Conservation (phyloP, 30 jellyfish, hydroid and myxozoan genomes). For the Cassiopea andromeda region DNA sequence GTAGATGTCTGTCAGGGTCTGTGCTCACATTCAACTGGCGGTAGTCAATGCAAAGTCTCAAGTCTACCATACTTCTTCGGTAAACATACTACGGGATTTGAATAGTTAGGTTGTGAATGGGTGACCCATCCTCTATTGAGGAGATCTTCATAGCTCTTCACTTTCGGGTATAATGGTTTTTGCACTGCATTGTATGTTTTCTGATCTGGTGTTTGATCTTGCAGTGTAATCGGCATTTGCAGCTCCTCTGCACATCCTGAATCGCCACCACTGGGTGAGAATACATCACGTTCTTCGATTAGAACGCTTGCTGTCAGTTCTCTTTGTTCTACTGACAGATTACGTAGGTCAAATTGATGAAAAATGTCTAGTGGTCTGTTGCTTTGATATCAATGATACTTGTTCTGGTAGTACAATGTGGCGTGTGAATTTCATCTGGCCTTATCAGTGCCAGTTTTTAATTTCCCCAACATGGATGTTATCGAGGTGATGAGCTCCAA, state of each 20-base stretch:
- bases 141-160: constrained; percentile 44
- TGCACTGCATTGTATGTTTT: constrained; percentile 29
- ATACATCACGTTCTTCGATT: constrained; percentile 30
- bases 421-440: constrained; percentile 15
- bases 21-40: constrained; percentile 36
- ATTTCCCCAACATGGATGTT: constrained; percentile 22
- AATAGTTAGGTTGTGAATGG: constrained; percentile 9
- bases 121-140: constrained; percentile 26
- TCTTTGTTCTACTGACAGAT: constrained; percentile 48
- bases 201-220: constrained; percentile 46
- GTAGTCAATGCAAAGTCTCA: constrained; percentile 44
- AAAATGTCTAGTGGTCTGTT: constrained; percentile 31
- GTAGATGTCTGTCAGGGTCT: constrained; percentile 26
- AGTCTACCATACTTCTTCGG: constrained; percentile 33
- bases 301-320: constrained; percentile 18
- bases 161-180: constrained; percentile 48
- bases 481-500: constrained; percentile 24
- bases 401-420: constrained; percentile 16
- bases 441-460: constrained; percentile 43
- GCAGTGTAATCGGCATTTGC: neutral
- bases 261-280: constrained; percentile 36
- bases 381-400: constrained; percentile 25
- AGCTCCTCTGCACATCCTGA: constrained; percentile 14
- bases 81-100: constrained; percentile 51
- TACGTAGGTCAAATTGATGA: constrained; percentile 40